phyloP scores from a whole-genome alignment of 2,888 invertebrate genomes.

The Apodemia zela region DNA sequence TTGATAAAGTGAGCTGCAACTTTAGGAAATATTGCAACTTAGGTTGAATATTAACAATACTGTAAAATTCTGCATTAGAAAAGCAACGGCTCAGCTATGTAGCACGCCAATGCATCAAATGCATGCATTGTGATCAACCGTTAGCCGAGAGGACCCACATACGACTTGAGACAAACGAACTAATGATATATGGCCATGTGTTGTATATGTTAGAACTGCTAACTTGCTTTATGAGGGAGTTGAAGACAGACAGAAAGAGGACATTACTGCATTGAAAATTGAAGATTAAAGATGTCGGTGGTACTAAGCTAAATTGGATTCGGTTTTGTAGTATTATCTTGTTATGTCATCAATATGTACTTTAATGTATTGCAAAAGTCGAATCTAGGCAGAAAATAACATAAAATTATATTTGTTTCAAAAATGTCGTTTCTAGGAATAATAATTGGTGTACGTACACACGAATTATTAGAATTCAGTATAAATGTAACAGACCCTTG shows the following conservation, averaged over 20 bases:
- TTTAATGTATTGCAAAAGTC: not conserved
- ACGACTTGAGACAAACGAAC: conserved; percentile 54
- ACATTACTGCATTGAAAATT: conserved; percentile 26
- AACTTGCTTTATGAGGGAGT: conserved; percentile 42
- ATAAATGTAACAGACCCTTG: no score
- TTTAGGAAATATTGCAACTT: conserved; percentile 17
- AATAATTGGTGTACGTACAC: no score
- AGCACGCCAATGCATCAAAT: conserved; percentile 60
- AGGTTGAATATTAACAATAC: conserved; percentile 14
- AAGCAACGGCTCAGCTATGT: conserved; percentile 42
- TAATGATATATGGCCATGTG: conserved; percentile 57
- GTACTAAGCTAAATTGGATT: conserved; percentile 4
- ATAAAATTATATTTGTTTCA: no score
- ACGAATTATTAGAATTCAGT: no score
- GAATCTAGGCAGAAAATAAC: no score
- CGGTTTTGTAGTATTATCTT: conserved; percentile 5
- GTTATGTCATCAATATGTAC: not conserved
- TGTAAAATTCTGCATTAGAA: conserved; percentile 26
- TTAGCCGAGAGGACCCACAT: conserved; percentile 63
- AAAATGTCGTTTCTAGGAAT: no score
- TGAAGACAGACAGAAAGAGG: conserved; percentile 47
- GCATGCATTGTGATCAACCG: conserved; percentile 67
- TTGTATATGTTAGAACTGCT: conserved; percentile 36
- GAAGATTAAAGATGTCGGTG: conserved; percentile 11
- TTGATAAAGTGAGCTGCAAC: not conserved